Base-by-base conservation (phyloP, 1,140 invertebrate genomes). In the Psilanteris sp. region DNA sequence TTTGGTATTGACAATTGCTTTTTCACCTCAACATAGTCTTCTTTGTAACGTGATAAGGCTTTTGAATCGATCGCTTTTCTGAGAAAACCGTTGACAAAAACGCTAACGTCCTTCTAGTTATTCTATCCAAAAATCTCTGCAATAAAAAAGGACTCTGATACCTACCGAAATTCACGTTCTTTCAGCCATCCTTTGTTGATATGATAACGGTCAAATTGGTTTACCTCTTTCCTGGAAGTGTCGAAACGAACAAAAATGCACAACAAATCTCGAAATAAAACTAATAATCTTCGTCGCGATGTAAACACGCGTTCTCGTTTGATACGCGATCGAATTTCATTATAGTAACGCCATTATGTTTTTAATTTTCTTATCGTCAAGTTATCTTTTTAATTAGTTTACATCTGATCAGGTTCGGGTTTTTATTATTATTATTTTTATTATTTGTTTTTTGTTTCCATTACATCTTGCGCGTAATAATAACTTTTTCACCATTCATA, bases 181-280 rank as follows among this genome's bases (percentile, higher is more conserved):
- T 34, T 29, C 24, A 24, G 13, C 36, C 54, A 14, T 55, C 39
- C 29, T 59, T 59, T 59, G 54, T n/a, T 59, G 37, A 59, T 59
- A 59, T 59, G 54, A 59, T 44, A 59, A 44, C 54, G 13, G 54
- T 44, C 54, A 34, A 44, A 59, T 39, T 54, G 14, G 16, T n/a
- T 39, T 37, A 29, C 32, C 13, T 27, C 15, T 39, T 54, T 36
- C 34, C n/a, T 16, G 15, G 32, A 54, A 39, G 24, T 29, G 34
- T 34, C 7, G 11, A n/a, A 16, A 11, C 4, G 5, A 29, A 52
- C 18, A 37, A 37, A 54, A 54, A 39, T 18, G 10, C 14, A 20
- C 9, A 41, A 54, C 34, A 54, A 27, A 39, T 39, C 7, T 6
- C 7, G 10, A 27, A 34, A 54, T 39, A 39, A 39, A 39, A 36